These are phyloP conservation scores for Limonius californicus DNA, from an alignment of 1,140 invertebrate species.

Conservation along the genomic window DNA sequence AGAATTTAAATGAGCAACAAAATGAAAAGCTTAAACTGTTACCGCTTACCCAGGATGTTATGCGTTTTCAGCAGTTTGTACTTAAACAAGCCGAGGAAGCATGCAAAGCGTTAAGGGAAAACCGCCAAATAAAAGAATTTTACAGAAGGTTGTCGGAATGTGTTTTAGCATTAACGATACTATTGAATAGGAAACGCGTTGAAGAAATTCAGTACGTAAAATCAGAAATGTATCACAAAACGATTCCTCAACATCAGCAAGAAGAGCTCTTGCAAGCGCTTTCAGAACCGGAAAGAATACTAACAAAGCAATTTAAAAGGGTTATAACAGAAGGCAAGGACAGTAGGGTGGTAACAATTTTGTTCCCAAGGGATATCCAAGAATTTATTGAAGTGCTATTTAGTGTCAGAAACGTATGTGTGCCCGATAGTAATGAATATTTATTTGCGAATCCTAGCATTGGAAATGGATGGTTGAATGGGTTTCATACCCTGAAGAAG, in stretches of 20 bases:
- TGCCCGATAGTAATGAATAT: conserved; percentile 14
- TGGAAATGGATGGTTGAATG: conserved; percentile 17
- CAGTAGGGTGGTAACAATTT: conserved; percentile 24
- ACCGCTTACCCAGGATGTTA: conserved; percentile 28
- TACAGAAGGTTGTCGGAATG: conserved; percentile 25
- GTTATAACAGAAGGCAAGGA: conserved; percentile 31
- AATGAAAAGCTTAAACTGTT: conserved; percentile 28
- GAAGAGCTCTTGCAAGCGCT: neutral
- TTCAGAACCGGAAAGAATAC: neutral
- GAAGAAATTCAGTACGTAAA: conserved; percentile 32
- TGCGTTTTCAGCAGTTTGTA: conserved; percentile 27
- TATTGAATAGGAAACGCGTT: conserved; percentile 33
- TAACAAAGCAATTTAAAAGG: conserved; percentile 26
- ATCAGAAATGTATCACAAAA: conserved; percentile 23
- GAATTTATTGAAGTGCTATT: conserved; percentile 19
- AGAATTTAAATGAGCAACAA: conserved; percentile 19
- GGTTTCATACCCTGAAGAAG: conserved; percentile 17
- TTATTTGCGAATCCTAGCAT: conserved; percentile 16
- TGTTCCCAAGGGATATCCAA: conserved; percentile 25
- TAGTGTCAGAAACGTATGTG: conserved; percentile 1
- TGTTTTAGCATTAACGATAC: conserved; percentile 24
- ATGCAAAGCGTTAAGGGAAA: neutral
- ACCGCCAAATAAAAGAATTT: conserved; percentile 9
- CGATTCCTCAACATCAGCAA: conserved; percentile 20
- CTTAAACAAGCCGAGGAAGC: conserved; percentile 18